Evolutionary conservation across 2,113 vertebrate species (phyloP).

Genomic region (Lathamus discolor): DNA sequence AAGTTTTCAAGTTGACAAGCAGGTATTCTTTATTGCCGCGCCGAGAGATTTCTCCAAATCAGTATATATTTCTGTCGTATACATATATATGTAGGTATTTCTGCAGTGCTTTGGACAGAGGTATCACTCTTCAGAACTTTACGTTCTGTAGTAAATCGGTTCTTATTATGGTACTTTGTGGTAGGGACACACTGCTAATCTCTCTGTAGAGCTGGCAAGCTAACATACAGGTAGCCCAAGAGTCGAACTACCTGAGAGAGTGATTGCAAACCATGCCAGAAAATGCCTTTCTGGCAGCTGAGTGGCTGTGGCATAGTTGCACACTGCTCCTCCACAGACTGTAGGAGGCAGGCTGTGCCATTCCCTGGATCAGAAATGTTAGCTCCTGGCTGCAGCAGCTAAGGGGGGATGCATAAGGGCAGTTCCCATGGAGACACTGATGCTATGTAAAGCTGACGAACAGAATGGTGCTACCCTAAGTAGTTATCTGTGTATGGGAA

Average conservation of each 20-base stretch:
- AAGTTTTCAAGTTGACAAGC: no score
- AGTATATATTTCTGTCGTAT: neutral
- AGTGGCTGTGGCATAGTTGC: neutral
- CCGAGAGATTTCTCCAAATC: no score
- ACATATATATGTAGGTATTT: neutral
- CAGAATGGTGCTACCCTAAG: neutral
- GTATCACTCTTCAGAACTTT: neutral
- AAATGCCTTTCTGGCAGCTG: neutral
- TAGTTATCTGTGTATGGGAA: neutral
- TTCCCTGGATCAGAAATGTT: neutral
- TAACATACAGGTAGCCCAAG: neutral
- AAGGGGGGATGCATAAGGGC: neutral
- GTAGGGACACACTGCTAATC: neutral
- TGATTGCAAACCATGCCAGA: neutral
- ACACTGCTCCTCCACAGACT: neutral
- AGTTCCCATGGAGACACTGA: neutral
- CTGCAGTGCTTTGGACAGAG: neutral
- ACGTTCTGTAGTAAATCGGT: rapidly evolving
- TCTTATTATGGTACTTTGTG: neutral
- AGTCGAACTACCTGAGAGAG: neutral
- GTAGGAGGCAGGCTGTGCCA: neutral
- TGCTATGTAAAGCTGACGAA: neutral
- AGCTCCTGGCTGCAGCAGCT: neutral
- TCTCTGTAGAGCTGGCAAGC: neutral
- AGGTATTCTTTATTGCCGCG: no score